A percentile compares a stretch with the other conserved stretches of the same genome.
Evolutionary conservation across 2,113 vertebrate species (phyloP).

Genomic region (Paradoxurus hermaphroditus): DNA sequence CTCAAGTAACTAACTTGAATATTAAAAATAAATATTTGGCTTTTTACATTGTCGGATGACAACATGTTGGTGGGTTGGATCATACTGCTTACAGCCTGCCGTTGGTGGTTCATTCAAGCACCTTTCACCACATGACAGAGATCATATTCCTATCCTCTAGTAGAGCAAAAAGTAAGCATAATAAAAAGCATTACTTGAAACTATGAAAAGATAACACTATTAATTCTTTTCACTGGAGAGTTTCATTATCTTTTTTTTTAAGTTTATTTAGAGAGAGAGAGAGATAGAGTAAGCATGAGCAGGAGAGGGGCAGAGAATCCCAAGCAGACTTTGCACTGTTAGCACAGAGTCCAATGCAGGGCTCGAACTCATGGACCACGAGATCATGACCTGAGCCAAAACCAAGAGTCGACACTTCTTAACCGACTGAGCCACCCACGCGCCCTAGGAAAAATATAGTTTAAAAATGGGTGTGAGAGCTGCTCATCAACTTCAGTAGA

Average conservation of each 20-base stretch:
- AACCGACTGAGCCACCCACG: too few species aligned
- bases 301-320: too few species aligned
- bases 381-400: too few species aligned
- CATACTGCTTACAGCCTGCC: background rate
- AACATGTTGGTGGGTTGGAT: background rate
- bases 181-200: background rate
- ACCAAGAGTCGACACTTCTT: too few species aligned
- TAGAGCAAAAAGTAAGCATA: background rate
- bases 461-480: background rate
- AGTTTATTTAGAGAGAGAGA: too few species aligned
- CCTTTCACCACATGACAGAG: background rate
- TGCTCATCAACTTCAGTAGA: background rate
- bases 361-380: too few species aligned
- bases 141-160: background rate
- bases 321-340: too few species aligned
- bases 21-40: background rate
- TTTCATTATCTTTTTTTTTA: background rate
- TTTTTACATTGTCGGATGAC: background rate
- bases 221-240: background rate
- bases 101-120: background rate
- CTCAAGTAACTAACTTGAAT: background rate
- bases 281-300: too few species aligned
- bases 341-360: too few species aligned
- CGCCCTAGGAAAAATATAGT: background rate
- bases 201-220: background rate